Evolutionary conservation across 2,113 vertebrate genomes (phyloP).

Genomic region (Sinocyclocheilus rhinocerous): DNA sequence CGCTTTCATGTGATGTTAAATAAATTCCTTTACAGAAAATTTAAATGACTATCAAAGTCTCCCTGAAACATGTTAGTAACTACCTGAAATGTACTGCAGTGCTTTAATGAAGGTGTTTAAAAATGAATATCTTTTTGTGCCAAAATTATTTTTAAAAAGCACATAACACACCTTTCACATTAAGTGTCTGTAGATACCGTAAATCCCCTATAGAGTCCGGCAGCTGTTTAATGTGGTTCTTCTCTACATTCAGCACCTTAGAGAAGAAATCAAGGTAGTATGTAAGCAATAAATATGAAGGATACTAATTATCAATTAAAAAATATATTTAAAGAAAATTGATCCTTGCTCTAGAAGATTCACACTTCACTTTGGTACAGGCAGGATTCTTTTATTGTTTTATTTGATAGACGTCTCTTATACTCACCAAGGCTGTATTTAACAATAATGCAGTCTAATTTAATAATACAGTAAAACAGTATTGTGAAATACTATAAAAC

Average conservation of each 20-base stretch:
- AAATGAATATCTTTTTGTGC: background rate
- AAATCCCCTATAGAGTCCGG: slow-evolving; percentile 84
- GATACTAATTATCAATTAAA: background rate
- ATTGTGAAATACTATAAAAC: background rate
- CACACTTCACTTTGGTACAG: background rate
- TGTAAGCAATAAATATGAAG: background rate
- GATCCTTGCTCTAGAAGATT: background rate
- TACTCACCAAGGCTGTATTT: background rate
- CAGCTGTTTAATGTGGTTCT: slow-evolving; percentile 83
- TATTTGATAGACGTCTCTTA: background rate
- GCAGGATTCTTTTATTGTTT: background rate
- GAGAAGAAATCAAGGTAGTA: slow-evolving; percentile 29
- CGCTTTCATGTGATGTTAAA: background rate
- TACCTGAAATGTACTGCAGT: background rate
- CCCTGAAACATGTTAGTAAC: background rate
- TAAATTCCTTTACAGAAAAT: background rate
- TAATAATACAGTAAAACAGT: background rate
- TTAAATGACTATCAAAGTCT: background rate
- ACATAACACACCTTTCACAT: slow-evolving; percentile 82
- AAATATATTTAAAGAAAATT: background rate
- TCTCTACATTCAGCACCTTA: slow-evolving; percentile 91
- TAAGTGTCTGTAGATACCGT: slow-evolving; percentile 87
- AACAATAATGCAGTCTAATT: background rate
- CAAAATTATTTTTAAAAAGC: background rate
- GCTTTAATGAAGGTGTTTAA: background rate